Conservation (phyloP, 1,140 invertebrate species). For the Acromyrmex echinatior region DNA sequence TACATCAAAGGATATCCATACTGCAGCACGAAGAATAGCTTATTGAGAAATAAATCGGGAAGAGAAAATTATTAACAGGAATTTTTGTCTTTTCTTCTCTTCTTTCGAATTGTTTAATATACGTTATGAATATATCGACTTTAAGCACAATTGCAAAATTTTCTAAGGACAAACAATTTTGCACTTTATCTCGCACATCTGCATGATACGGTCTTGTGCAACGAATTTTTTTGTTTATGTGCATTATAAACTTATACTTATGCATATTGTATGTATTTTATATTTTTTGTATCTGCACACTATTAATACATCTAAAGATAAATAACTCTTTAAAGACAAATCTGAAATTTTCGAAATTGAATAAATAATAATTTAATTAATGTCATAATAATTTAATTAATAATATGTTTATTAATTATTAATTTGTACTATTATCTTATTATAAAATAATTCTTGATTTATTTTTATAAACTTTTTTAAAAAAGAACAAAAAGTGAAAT, state of each 20-base stretch:
- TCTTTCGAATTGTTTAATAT: slow-evolving; percentile 56
- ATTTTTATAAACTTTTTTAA: not conserved
- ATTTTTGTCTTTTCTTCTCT: slow-evolving; percentile 35
- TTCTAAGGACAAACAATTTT: slow-evolving; percentile 63
- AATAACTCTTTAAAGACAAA: not conserved
- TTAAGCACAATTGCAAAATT: slow-evolving; percentile 72
- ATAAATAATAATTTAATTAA: not conserved
- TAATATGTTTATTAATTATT: too few species aligned
- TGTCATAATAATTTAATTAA: slow-evolving; percentile 9
- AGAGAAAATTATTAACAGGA: slow-evolving; percentile 51
- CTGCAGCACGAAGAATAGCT: slow-evolving; percentile 27
- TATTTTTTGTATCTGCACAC: slow-evolving; percentile 41
- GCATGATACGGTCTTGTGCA: slow-evolving; percentile 77
- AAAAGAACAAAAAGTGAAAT: slow-evolving; percentile 6
- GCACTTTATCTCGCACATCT: slow-evolving; percentile 77
- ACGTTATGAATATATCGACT: slow-evolving; percentile 66
- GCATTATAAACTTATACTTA: slow-evolving; percentile 40
- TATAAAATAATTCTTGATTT: not conserved
- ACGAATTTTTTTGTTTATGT: slow-evolving; percentile 49
- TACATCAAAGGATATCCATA: slow-evolving; percentile 25
- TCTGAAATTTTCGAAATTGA: not conserved
- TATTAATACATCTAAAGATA: not conserved
- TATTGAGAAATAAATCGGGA: slow-evolving; percentile 32
- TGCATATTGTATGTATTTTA: slow-evolving; percentile 40
- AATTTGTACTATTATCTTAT: not conserved